These are phyloP conservation scores for Hippoglossus stenolepis DNA, from an alignment of 2,113 vertebrate genomes.

Conservation along the genomic window DNA sequence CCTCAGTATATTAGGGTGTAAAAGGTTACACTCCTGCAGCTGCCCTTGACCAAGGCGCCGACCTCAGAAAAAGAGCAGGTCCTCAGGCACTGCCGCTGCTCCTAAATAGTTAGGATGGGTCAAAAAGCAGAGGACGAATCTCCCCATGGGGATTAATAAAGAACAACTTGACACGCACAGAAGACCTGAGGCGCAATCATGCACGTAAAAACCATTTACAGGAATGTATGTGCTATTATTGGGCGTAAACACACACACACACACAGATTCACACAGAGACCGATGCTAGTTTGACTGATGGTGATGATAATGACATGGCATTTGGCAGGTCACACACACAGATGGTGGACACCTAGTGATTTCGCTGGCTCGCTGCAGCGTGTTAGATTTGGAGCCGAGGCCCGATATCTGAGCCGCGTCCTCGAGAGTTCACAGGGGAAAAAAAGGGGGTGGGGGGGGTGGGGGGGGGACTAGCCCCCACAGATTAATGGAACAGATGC, in stretches of 20 bases:
- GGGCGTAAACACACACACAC: conserved; percentile 2
- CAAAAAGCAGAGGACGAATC: conserved; percentile 23
- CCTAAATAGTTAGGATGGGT: conserved; percentile 19
- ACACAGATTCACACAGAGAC: conserved; percentile 38
- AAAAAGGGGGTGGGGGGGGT: not conserved
- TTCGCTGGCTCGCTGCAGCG: conserved; percentile 56
- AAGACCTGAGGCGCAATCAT: conserved; percentile 7
- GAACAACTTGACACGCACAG: conserved; percentile 13
- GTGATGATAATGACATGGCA: conserved; percentile 71
- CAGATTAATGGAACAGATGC: conserved; percentile 70
- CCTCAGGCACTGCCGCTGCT: not conserved
- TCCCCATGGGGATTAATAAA: conserved; percentile 16
- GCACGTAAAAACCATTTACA: conserved; percentile 1
- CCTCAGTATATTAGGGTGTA: not conserved
- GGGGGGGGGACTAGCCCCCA: conserved; percentile 16
- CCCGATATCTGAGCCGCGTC: conserved; percentile 60
- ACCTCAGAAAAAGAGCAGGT: conserved; percentile 10
- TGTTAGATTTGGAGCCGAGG: conserved; percentile 61
- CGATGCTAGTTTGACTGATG: conserved; percentile 71
- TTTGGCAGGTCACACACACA: conserved; percentile 81
- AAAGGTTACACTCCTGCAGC: conserved; percentile 2
- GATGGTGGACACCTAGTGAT: conserved; percentile 79
- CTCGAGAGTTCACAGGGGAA: conserved; percentile 53
- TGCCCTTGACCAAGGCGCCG: conserved; percentile 22
- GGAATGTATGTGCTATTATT: not conserved